A percentile compares a stretch with the other conserved stretches of the same genome.
phyloP scores from a whole-genome alignment of 2,113 vertebrate species.

The Nyctereutes procyonoides region DNA sequence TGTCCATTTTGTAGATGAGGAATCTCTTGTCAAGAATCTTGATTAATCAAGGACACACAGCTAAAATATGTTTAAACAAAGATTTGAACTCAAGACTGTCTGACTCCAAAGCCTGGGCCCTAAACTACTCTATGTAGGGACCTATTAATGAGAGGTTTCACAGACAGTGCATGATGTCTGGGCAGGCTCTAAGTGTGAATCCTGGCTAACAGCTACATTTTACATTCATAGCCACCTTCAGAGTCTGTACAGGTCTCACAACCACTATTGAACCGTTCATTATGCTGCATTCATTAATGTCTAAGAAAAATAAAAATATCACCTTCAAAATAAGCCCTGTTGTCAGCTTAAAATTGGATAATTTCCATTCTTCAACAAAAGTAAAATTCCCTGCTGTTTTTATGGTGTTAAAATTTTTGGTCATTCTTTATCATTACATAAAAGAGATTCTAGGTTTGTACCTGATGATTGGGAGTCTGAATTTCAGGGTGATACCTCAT shows the following conservation, averaged over 20 bases:
- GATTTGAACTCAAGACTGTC: background rate
- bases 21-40: background rate
- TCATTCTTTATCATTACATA: slow-evolving; percentile 39
- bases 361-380: slow-evolving; percentile 42
- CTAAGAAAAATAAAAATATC: slow-evolving; percentile 81
- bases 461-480: background rate
- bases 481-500: slow-evolving; percentile 33
- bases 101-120: background rate
- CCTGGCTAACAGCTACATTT: slow-evolving; percentile 95
- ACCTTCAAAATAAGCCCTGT: background rate
- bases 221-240: slow-evolving; percentile 96
- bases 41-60: background rate
- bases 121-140: background rate
- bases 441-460: slow-evolving; percentile 47
- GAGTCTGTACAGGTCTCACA: slow-evolving; percentile 97
- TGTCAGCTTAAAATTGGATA: slow-evolving; percentile 42
- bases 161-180: slow-evolving; percentile 92
- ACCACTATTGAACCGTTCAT: slow-evolving; percentile 89
- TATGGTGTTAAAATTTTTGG: slow-evolving; percentile 29
- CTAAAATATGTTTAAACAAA: background rate
- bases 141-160: background rate
- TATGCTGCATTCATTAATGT: slow-evolving; percentile 95
- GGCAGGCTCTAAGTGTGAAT: slow-evolving; percentile 93
- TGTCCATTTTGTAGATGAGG: background rate
- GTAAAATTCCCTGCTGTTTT: slow-evolving; percentile 41